Percentiles rank a stretch among this genome's conserved stretches.
Conservation (phyloP, 2,113 vertebrate genomes). For the Orcinus orca region DNA sequence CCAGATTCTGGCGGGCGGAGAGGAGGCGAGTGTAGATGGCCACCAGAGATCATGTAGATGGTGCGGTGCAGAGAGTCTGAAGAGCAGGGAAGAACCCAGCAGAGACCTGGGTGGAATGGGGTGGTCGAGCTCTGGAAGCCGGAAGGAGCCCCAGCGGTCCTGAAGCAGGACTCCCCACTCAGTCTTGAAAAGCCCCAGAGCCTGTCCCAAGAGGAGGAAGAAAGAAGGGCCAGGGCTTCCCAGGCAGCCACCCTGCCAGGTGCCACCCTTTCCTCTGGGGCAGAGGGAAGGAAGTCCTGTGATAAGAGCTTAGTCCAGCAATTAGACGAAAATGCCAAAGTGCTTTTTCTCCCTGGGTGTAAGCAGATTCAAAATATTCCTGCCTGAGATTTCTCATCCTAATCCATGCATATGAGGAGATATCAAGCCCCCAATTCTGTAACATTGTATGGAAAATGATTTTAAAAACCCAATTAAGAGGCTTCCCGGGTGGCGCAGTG, state of each 20-base stretch:
- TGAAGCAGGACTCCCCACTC: neutral
- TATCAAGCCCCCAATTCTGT: neutral
- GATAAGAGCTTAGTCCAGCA: neutral
- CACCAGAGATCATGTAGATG: rapidly evolving
- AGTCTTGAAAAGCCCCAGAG: neutral
- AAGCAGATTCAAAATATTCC: neutral
- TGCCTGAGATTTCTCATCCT: neutral
- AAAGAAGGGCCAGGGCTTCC: neutral
- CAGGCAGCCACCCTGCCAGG: neutral
- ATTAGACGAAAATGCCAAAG: neutral
- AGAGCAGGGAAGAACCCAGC: neutral
- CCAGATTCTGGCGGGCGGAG: neutral
- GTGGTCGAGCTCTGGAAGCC: neutral
- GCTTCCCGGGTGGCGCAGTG: no score
- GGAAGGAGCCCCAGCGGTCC: neutral
- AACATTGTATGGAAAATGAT: neutral
- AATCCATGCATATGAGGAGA: neutral
- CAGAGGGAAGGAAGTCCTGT: neutral
- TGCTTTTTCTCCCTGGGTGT: neutral
- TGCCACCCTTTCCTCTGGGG: neutral
- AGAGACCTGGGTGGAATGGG: no score
- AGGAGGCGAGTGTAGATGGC: rapidly evolving
- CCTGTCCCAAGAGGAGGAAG: neutral
- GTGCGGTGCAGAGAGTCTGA: no score
- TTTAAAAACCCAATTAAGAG: neutral